These are phyloP conservation scores for Toxostoma redivivum DNA, from an alignment of 2,113 vertebrate genomes.

Conservation along the genomic window DNA sequence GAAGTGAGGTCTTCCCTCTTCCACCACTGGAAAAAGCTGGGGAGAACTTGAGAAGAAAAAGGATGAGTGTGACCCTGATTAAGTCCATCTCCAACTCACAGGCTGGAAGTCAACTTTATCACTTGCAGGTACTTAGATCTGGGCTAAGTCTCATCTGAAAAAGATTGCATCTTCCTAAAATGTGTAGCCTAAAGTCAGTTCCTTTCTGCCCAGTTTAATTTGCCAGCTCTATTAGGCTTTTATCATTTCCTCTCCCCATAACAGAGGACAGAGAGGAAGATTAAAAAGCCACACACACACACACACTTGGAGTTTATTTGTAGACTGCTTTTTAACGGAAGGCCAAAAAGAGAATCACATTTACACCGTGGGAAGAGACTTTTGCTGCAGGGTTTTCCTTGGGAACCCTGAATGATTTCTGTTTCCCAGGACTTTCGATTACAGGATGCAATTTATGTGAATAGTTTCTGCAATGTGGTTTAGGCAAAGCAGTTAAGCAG, in stretches of 20 bases:
- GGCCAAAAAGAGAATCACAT: slow-evolving; percentile 7
- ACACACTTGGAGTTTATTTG: not conserved
- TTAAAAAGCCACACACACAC: slow-evolving; percentile 21
- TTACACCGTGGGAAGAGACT: slow-evolving; percentile 34
- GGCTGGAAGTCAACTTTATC: not conserved
- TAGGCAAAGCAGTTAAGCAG: not conserved
- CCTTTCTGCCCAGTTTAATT: not conserved
- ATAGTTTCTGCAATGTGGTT: slow-evolving; percentile 39
- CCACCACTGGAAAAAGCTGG: not conserved
- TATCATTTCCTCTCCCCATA: slow-evolving; percentile 16
- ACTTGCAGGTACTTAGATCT: not conserved
- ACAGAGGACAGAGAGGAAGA: not conserved
- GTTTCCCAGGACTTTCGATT: slow-evolving; percentile 55
- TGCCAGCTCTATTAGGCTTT: not conserved
- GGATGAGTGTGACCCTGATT: not conserved
- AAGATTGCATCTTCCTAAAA: not conserved
- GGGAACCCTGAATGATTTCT: slow-evolving; percentile 43
- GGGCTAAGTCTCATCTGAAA: not conserved
- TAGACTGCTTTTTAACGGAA: not conserved
- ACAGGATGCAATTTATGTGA: slow-evolving; percentile 49
- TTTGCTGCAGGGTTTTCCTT: slow-evolving; percentile 30
- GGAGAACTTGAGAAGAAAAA: not conserved
- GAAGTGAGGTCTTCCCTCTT: not conserved
- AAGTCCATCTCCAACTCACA: not conserved
- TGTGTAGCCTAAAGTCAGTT: not conserved